These are phyloP conservation scores for Pardalotus punctatus DNA, from an alignment of 2,113 vertebrate species.

Conservation along the genomic window DNA sequence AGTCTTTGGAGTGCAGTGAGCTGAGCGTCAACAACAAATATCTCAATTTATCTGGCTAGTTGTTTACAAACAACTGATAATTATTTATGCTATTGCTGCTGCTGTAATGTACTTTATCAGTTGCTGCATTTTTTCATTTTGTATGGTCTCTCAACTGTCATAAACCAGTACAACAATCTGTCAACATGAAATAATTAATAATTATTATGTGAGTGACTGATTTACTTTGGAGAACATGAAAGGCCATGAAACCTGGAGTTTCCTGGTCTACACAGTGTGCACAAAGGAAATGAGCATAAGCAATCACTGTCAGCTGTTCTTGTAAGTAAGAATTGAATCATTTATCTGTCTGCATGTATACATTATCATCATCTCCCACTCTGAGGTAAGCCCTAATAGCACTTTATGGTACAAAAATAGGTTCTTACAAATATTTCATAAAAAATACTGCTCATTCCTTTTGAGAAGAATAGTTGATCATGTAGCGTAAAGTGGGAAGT, in stretches of 20 bases:
- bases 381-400: slow-evolving; percentile 55
- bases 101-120: slow-evolving; percentile 65
- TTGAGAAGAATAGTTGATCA: not conserved
- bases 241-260: slow-evolving; percentile 74
- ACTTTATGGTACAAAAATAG: slow-evolving; percentile 68
- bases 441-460: slow-evolving; percentile 12
- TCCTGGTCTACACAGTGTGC: slow-evolving; percentile 64
- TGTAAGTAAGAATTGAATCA: slow-evolving; percentile 88
- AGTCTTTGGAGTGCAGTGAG: not conserved
- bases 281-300: slow-evolving; percentile 81
- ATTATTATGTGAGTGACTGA: slow-evolving; percentile 78
- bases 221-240: slow-evolving; percentile 74
- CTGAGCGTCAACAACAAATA: not conserved
- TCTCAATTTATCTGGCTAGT: not conserved
- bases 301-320: slow-evolving; percentile 83
- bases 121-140: slow-evolving; percentile 24
- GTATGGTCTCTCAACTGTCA: slow-evolving; percentile 68
- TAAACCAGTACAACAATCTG: slow-evolving; percentile 67
- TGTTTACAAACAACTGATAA: slow-evolving; percentile 51
- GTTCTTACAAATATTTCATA: slow-evolving; percentile 50
- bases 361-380: slow-evolving; percentile 76
- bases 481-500: not conserved
- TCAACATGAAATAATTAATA: slow-evolving; percentile 75
- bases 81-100: slow-evolving; percentile 28
- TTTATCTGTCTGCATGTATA: slow-evolving; percentile 84